A percentile compares a stretch with the other conserved stretches of the same genome.
Conservation (phyloP, 2,888 invertebrate genomes). For the Bombyx huttoni region DNA sequence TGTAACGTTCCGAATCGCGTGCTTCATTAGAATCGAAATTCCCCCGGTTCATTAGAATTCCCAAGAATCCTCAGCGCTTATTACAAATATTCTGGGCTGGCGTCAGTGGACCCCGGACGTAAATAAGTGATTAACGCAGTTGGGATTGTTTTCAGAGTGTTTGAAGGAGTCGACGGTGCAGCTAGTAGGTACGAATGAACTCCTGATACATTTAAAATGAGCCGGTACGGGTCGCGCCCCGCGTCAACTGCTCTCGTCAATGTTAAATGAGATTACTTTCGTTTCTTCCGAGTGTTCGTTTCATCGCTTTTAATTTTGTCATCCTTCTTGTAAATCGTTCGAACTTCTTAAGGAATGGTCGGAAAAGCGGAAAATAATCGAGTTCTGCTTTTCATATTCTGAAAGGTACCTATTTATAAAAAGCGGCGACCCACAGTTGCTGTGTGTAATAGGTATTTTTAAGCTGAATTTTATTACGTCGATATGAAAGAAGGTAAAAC, state of each 20-base stretch:
- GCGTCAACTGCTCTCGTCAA: conserved; percentile 27
- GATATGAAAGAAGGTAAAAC: conserved; percentile 62
- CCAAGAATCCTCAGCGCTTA: conserved; percentile 58
- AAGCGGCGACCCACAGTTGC: conserved; percentile 23
- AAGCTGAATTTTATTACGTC: conserved; percentile 72
- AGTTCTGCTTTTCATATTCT: conserved; percentile 22
- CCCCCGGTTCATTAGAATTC: conserved; percentile 68
- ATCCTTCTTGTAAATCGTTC: conserved; percentile 1
- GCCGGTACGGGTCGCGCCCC: conserved; percentile 14
- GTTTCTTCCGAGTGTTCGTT: conserved; percentile 8
- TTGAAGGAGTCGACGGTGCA: conserved; percentile 29
- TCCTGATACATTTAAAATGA: conserved; percentile 66
- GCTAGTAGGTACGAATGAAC: conserved; percentile 33
- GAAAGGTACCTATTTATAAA: conserved; percentile 27
- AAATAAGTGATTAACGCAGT: conserved; percentile 72
- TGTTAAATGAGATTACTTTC: conserved; percentile 42
- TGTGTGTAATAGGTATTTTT: conserved; percentile 42
- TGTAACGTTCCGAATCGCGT: conserved; percentile 30
- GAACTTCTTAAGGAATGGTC: conserved; percentile 11
- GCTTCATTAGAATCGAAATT: conserved; percentile 65
- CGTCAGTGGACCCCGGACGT: conserved; percentile 55
- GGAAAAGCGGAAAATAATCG: conserved; percentile 12
- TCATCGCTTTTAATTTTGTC: conserved; percentile 5
- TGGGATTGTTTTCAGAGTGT: conserved; percentile 64
- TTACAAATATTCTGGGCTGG: conserved; percentile 50